Evolutionary conservation across 1,140 invertebrate genomes (phyloP).

Genomic region (Dendrolimus punctatus): DNA sequence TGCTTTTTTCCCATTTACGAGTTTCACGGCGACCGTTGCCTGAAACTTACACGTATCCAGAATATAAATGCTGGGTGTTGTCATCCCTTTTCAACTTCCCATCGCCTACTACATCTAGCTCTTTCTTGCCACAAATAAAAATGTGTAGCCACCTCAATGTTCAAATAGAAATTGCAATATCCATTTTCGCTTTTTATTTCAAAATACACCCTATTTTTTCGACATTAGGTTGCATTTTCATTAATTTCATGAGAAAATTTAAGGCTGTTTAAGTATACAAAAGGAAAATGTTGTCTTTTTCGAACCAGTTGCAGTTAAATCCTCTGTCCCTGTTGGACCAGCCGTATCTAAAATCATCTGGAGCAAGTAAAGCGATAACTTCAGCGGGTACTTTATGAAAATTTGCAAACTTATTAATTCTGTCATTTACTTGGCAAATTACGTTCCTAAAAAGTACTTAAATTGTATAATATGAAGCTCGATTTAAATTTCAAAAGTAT

Average conservation of each 20-base stretch:
- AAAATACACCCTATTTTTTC: constrained; percentile 25
- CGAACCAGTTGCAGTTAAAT: constrained; percentile 67
- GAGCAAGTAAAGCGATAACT: constrained; percentile 64
- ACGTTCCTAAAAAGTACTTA: constrained; percentile 11
- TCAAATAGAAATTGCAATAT: constrained; percentile 56
- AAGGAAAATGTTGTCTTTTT: constrained; percentile 66
- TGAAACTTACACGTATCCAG: constrained; percentile 70
- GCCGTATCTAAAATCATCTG: constrained; percentile 64
- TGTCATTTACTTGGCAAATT: constrained; percentile 39
- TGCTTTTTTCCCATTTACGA: constrained; percentile 72
- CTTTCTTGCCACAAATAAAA: constrained; percentile 64
- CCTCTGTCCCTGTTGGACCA: constrained; percentile 52
- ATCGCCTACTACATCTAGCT: constrained; percentile 27
- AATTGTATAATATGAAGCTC: background rate
- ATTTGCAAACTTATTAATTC: constrained; percentile 57
- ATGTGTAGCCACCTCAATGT: constrained; percentile 58
- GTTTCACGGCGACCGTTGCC: constrained; percentile 70
- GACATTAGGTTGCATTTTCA: constrained; percentile 20
- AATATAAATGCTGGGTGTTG: constrained; percentile 63
- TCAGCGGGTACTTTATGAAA: constrained; percentile 49
- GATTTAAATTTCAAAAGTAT: no score
- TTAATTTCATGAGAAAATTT: constrained; percentile 12
- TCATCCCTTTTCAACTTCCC: constrained; percentile 34
- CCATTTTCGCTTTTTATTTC: constrained; percentile 20
- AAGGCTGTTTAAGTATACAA: constrained; percentile 19